These are phyloP conservation scores for Larimichthys polyactis DNA, from an alignment of 2,113 vertebrate genomes.

Conservation along the genomic window DNA sequence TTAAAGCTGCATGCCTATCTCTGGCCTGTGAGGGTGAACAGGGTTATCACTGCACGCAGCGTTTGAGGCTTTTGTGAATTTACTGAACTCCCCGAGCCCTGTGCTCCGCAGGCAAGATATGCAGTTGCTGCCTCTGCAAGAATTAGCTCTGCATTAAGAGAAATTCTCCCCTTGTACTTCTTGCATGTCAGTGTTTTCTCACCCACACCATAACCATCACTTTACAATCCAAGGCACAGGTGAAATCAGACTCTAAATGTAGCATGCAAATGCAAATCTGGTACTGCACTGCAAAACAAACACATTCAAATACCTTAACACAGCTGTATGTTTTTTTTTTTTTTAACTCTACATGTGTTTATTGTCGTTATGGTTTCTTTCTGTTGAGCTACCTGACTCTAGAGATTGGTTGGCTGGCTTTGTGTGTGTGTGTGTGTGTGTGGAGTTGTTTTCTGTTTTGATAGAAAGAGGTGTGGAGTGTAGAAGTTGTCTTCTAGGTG, in stretches of 20 bases:
- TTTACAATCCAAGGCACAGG: constrained; percentile 23
- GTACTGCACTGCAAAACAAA: neutral
- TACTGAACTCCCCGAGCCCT: constrained; percentile 43
- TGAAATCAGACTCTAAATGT: constrained; percentile 23
- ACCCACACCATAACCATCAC: constrained; percentile 15
- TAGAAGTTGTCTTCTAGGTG: neutral
- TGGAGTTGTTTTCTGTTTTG: constrained; percentile 34
- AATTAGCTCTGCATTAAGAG: constrained; percentile 40
- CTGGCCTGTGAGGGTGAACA: constrained; percentile 25
- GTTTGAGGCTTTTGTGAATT: constrained; percentile 51
- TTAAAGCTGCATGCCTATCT: constrained; percentile 3
- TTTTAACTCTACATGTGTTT: neutral
- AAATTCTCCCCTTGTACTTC: constrained; percentile 33
- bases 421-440: constrained; percentile 34
- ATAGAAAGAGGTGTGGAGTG: constrained; percentile 11
- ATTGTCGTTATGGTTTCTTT: no score
- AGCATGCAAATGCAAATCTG: constrained; percentile 29
- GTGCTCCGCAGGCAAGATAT: constrained; percentile 40
- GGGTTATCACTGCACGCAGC: constrained; percentile 24
- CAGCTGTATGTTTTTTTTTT: neutral
- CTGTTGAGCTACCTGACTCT: constrained; percentile 7
- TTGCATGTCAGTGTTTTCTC: constrained; percentile 12
- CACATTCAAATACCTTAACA: constrained; percentile 5
- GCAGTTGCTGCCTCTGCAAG: constrained; percentile 61
- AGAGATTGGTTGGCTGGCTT: constrained; percentile 25